phyloP scores from a whole-genome alignment of 2,888 invertebrate species.

The Neuroscelio doddi region DNA sequence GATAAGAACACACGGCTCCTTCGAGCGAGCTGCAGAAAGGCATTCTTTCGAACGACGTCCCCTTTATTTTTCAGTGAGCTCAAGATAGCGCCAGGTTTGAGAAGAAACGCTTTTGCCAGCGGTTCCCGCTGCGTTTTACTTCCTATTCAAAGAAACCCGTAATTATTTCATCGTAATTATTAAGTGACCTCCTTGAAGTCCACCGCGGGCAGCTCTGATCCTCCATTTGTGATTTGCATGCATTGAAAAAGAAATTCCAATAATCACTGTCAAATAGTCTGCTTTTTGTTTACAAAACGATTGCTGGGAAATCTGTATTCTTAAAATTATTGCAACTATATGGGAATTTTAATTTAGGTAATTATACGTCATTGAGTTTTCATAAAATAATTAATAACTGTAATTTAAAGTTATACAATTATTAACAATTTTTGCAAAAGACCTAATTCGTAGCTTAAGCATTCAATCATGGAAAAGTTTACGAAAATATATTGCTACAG shows the following conservation, averaged over 20 bases:
- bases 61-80: constrained; percentile 60
- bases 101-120: no score
- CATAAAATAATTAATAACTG: no score
- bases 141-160: constrained; percentile 51
- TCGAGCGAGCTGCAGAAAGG: no score
- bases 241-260: no score
- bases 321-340: background rate
- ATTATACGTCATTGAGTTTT: no score
- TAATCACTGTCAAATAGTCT: background rate
- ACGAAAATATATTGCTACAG: no score
- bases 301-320: background rate
- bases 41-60: constrained; percentile 50
- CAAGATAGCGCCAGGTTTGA: constrained; percentile 43
- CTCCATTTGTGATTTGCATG: background rate
- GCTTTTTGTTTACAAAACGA: background rate
- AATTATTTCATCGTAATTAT: constrained; percentile 56
- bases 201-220: constrained; percentile 28
- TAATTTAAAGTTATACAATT: no score
- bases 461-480: no score
- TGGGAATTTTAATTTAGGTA: background rate
- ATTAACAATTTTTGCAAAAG: no score
- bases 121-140: constrained; percentile 25
- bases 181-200: constrained; percentile 46
- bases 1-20: no score
- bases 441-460: no score